Evolutionary conservation across 2,888 invertebrate genomes (phyloP).

Genomic region (Caenorhabditis imperialis): DNA sequence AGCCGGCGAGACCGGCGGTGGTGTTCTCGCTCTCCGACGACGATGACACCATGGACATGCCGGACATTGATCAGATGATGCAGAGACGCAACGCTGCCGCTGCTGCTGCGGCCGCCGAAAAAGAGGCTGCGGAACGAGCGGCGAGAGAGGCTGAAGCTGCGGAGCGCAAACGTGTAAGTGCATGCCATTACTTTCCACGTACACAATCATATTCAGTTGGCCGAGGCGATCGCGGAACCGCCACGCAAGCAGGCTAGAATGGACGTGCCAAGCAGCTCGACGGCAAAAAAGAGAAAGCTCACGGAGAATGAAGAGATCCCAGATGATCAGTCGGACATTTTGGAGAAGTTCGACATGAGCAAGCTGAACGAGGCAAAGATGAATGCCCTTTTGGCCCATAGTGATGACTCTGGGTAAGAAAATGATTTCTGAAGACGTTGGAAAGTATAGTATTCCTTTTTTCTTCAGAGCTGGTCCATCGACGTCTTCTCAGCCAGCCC

Average conservation of each 20-base stretch:
- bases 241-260: neutral
- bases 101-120: constrained; percentile 12
- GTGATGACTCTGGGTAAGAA: constrained; percentile 1
- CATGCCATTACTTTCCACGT: too few species aligned
- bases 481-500: neutral
- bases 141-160: neutral
- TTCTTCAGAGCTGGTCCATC: constrained; percentile 20
- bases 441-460: neutral
- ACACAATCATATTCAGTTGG: neutral
- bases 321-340: too few species aligned
- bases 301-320: neutral
- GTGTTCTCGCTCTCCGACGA: constrained; percentile 48
- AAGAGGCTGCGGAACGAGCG: constrained; percentile 2
- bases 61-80: constrained; percentile 48
- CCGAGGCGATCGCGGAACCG: constrained; percentile 1
- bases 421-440: too few species aligned
- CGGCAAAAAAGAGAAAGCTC: neutral
- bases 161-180: neutral
- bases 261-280: neutral
- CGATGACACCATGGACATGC: constrained; percentile 53
- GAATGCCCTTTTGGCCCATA: constrained; percentile 6
- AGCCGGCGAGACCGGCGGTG: constrained; percentile 4
- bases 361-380: constrained; percentile 18
- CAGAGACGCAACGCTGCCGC: constrained; percentile 21
- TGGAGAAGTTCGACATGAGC: constrained; percentile 15